A percentile compares a stretch with the other conserved stretches of the same genome.
phyloP scores from a whole-genome alignment of 1,140 invertebrate genomes.

The Drosophila lini region DNA sequence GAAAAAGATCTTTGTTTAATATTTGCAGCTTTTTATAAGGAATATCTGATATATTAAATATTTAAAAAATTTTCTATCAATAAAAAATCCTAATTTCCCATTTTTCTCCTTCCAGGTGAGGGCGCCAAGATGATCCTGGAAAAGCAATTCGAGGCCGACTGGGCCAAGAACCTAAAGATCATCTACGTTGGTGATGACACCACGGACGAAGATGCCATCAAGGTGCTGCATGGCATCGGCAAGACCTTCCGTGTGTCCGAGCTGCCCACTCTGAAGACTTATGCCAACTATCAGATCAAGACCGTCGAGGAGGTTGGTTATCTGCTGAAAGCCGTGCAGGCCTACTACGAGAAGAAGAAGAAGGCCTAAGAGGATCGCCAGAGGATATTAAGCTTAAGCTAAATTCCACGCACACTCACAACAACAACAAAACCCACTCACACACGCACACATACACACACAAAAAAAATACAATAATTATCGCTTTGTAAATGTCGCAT shows the following conservation, averaged over 20 bases:
- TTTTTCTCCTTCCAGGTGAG: constrained; percentile 85
- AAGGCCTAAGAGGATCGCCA: constrained; percentile 59
- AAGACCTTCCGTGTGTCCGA: constrained; percentile 95
- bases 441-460: constrained; percentile 27
- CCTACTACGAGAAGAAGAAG: constrained; percentile 82
- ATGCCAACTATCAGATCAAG: constrained; percentile 92
- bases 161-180: constrained; percentile 94
- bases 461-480: constrained; percentile 31
- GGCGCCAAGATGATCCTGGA: constrained; percentile 95
- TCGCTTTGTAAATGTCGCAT: constrained; percentile 24
- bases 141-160: constrained; percentile 94
- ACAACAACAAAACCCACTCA: constrained; percentile 29
- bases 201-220: constrained; percentile 96
- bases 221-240: constrained; percentile 94
- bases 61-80: no score
- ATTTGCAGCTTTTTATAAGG: no score
- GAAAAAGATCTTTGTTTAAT: no score
- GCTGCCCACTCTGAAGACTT: constrained; percentile 92
- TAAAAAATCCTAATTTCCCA: no score
- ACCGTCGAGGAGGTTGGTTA: constrained; percentile 94
- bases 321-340: constrained; percentile 94
- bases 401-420: constrained; percentile 64
- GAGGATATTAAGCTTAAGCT: constrained; percentile 72
- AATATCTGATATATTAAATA: no score
- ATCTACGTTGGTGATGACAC: constrained; percentile 95